Evolutionary conservation across 2,888 invertebrate genomes (phyloP).

Genomic region (Cremastinae sp.): DNA sequence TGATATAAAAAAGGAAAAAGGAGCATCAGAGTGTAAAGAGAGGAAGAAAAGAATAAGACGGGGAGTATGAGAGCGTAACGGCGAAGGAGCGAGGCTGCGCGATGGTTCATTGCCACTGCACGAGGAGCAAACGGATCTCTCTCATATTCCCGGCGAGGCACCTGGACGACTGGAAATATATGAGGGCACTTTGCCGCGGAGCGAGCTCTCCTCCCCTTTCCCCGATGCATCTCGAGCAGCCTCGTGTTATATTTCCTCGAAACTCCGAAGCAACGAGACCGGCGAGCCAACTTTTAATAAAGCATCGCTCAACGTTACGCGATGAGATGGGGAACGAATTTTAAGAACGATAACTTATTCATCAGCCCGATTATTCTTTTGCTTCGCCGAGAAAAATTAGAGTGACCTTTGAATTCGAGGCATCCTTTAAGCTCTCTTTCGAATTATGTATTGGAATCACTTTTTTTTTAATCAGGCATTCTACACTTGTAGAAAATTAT

Average conservation of each 20-base stretch:
- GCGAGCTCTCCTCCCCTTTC: conserved; percentile 43
- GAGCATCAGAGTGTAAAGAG: too few relatives aligned
- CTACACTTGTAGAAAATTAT: too few relatives aligned
- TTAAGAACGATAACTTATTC: neutral
- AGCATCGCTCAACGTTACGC: conserved; percentile 41
- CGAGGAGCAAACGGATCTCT: conserved; percentile 55
- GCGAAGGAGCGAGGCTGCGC: neutral
- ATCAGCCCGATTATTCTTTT: neutral
- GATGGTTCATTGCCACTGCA: conserved; percentile 42
- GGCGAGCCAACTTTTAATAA: conserved; percentile 43
- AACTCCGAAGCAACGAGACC: neutral
- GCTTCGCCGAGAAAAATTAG: too few relatives aligned
- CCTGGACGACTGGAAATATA: conserved; percentile 62
- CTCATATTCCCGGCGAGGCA: conserved; percentile 63
- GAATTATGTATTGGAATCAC: too few relatives aligned
- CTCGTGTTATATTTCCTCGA: neutral
- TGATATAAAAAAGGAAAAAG: conserved; percentile 8
- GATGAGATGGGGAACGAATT: conserved; percentile 13
- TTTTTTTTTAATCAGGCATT: too few relatives aligned
- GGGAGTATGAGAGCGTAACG: too few relatives aligned
- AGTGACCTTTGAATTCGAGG: too few relatives aligned
- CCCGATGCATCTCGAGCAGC: conserved; percentile 35
- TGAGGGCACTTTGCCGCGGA: conserved; percentile 59
- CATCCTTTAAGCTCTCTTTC: too few relatives aligned
- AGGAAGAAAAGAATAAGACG: too few relatives aligned